A percentile compares a stretch with the other conserved stretches of the same genome.
These are phyloP conservation scores for Sebastes steindachneri DNA, from an alignment of 2,797 vertebrate genomes.

Conservation along the genomic window DNA sequence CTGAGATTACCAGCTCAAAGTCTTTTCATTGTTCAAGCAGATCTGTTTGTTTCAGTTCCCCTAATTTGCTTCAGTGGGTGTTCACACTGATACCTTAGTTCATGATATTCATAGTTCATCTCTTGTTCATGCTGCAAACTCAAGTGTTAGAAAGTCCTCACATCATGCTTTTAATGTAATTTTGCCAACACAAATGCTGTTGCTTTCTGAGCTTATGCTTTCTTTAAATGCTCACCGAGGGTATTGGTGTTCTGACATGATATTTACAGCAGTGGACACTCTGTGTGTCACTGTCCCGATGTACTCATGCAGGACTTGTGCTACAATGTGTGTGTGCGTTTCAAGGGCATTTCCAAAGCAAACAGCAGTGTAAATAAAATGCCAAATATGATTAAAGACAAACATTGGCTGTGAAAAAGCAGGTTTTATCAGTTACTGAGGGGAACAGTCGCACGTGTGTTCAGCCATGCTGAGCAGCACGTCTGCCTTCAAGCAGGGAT, in stretches of 20 bases:
- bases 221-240: slow-evolving; percentile 6
- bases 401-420: slow-evolving; percentile 22
- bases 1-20: background rate
- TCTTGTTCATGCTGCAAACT: background rate
- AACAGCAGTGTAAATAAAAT: slow-evolving; percentile 32
- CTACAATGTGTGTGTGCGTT: background rate
- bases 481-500: background rate
- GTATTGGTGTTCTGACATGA: background rate
- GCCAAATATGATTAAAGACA: slow-evolving; percentile 25
- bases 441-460: background rate
- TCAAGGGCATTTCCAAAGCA: slow-evolving; percentile 4
- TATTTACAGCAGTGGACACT: slow-evolving; percentile 23
- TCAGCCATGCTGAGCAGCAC: background rate
- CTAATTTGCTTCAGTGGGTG: background rate
- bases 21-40: background rate
- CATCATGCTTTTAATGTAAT: background rate
- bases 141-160: background rate
- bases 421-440: slow-evolving; percentile 14
- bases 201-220: background rate
- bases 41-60: background rate
- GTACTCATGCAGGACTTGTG: background rate
- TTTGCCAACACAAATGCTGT: slow-evolving; percentile 12
- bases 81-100: background rate
- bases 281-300: background rate
- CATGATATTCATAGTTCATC: background rate